These are phyloP conservation scores for Phocides pigmalion DNA, from an alignment of 1,140 invertebrate genomes.

Conservation along the genomic window DNA sequence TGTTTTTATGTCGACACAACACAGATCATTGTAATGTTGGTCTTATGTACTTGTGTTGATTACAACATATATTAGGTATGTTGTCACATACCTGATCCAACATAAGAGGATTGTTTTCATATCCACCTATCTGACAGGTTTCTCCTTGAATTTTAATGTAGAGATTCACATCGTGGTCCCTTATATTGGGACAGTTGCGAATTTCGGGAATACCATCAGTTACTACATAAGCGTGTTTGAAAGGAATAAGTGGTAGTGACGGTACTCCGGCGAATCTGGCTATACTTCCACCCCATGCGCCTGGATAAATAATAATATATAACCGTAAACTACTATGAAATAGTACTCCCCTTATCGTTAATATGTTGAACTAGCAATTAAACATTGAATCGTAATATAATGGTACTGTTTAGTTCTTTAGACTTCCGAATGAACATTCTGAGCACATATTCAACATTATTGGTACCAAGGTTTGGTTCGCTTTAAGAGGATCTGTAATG, in stretches of 20 bases:
- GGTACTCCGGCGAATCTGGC: constrained; percentile 88
- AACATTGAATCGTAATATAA: no score
- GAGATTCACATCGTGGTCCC: constrained; percentile 93
- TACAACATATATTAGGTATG: not conserved
- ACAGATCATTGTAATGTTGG: no score
- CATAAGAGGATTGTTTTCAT: constrained; percentile 93
- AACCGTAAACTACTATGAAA: no score
- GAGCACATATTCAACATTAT: no score
- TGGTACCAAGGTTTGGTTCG: no score
- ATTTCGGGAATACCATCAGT: constrained; percentile 90
- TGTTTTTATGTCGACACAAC: no score
- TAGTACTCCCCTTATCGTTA: no score
- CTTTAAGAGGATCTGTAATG: no score
- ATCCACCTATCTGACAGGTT: constrained; percentile 92
- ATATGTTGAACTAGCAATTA: no score
- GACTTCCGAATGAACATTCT: no score
- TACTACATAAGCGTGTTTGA: constrained; percentile 95
- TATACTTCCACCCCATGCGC: constrained; percentile 91
- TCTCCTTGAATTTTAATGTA: constrained; percentile 94
- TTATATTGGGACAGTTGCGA: constrained; percentile 90
- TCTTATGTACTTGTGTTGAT: no score
- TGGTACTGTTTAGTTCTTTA: no score
- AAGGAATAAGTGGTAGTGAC: constrained; percentile 89
- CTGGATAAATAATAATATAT: constrained; percentile 51
- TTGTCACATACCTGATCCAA: constrained; percentile 86